Conservation (phyloP, 2,113 vertebrate species). For the Thunnus thynnus region DNA sequence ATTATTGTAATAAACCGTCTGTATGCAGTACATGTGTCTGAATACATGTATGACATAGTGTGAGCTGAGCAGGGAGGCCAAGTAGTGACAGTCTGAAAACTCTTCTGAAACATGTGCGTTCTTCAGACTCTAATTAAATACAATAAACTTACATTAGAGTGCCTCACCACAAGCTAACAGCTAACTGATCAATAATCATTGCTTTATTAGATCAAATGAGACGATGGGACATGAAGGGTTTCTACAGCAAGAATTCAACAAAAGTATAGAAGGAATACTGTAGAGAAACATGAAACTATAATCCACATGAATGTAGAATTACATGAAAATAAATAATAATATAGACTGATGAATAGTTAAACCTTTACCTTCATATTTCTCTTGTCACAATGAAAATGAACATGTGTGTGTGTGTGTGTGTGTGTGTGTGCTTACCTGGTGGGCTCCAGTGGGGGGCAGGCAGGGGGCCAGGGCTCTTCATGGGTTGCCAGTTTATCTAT, state of each 20-base stretch:
- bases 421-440: conserved; percentile 83
- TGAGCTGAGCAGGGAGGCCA: background rate
- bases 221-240: background rate
- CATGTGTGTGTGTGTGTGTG: background rate
- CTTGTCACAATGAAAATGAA: background rate
- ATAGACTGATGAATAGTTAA: too few relatives aligned
- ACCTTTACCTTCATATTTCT: too few relatives aligned
- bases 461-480: conserved; percentile 84
- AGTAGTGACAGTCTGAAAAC: background rate
- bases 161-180: background rate
- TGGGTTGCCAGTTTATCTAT: conserved; percentile 88
- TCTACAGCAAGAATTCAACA: background rate
- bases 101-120: background rate
- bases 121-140: background rate
- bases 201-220: background rate
- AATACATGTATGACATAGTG: background rate
- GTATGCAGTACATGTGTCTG: background rate
- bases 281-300: too few relatives aligned
- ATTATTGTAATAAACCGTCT: background rate
- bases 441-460: conserved; percentile 90
- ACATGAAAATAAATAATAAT: too few relatives aligned
- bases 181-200: background rate
- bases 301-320: too few relatives aligned
- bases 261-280: too few relatives aligned
- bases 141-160: background rate